phyloP scores from a whole-genome alignment of 92 coral and sea anemone species.

The Metridium senile region DNA sequence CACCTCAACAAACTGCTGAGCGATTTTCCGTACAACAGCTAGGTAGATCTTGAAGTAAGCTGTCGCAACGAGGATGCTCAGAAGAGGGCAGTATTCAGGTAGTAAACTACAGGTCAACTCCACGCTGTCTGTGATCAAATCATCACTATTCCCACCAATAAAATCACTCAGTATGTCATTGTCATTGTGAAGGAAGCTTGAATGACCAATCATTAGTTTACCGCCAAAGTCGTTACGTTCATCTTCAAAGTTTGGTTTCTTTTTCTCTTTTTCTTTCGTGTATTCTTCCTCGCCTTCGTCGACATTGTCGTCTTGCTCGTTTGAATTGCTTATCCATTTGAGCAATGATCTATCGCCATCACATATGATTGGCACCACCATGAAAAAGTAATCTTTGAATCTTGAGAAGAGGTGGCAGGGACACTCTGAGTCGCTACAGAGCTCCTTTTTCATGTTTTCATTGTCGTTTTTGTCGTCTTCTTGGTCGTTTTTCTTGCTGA shows the following conservation, averaged over 20 bases:
- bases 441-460: neutral
- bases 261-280: neutral
- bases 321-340: neutral
- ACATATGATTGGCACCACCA: neutral
- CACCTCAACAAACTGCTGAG: conserved; percentile 16
- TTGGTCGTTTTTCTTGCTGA: neutral
- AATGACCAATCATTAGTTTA: conserved; percentile 4
- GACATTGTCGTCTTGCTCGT: too few relatives aligned
- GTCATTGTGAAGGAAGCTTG: conserved; percentile 9
- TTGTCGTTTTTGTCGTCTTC: neutral
- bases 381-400: conserved; percentile 9
- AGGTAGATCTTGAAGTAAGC: conserved; percentile 6
- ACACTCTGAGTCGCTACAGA: conserved; percentile 18
- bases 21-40: conserved; percentile 17
- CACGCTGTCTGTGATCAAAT: neutral
- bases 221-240: neutral
- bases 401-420: conserved; percentile 27
- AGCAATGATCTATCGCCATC: neutral
- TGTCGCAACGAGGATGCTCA: conserved; percentile 1
- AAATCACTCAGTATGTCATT: conserved; percentile 11
- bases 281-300: neutral
- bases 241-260: neutral
- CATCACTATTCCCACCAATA: conserved; percentile 12
- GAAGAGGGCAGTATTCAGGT: conserved; percentile 9
- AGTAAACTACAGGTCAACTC: neutral